phyloP scores from a whole-genome alignment of 1,140 invertebrate genomes.

The Potamilus streckersoni region DNA sequence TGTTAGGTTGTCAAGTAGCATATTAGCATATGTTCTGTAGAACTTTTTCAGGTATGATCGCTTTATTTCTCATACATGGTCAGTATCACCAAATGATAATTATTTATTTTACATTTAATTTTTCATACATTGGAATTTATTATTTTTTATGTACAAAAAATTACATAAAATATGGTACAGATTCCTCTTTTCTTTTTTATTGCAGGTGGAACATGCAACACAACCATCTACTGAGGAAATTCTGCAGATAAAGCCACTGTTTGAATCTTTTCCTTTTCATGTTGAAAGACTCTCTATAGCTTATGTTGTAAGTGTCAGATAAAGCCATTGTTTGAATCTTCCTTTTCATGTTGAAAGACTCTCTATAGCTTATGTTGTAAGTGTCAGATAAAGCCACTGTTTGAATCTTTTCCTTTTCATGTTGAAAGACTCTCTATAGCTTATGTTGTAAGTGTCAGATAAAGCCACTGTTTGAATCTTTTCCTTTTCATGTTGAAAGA shows the following conservation, averaged over 20 bases:
- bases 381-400: constrained; percentile 23
- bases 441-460: constrained; percentile 1
- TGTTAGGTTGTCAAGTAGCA: no score
- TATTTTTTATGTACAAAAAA: no score
- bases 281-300: constrained; percentile 21
- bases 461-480: constrained; percentile 18
- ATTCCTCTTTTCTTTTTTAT: neutral
- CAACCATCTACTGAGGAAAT: constrained; percentile 28
- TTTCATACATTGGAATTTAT: no score
- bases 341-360: constrained; percentile 26
- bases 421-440: constrained; percentile 21
- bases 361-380: constrained; percentile 26
- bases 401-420: constrained; percentile 20
- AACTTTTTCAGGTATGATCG: no score
- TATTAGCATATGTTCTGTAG: no score
- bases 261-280: constrained; percentile 20
- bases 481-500: constrained; percentile 23
- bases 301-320: constrained; percentile 1
- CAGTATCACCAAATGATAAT: no score
- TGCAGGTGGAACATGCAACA: constrained; percentile 24
- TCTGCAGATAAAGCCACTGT: constrained; percentile 18
- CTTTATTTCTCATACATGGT: no score
- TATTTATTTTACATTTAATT: no score
- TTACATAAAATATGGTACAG: no score
- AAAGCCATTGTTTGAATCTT: constrained; percentile 19